A percentile compares a stretch with the other conserved stretches of the same genome.
phyloP scores from a whole-genome alignment of 1,140 invertebrate genomes.

The Drosophila kanapiae region DNA sequence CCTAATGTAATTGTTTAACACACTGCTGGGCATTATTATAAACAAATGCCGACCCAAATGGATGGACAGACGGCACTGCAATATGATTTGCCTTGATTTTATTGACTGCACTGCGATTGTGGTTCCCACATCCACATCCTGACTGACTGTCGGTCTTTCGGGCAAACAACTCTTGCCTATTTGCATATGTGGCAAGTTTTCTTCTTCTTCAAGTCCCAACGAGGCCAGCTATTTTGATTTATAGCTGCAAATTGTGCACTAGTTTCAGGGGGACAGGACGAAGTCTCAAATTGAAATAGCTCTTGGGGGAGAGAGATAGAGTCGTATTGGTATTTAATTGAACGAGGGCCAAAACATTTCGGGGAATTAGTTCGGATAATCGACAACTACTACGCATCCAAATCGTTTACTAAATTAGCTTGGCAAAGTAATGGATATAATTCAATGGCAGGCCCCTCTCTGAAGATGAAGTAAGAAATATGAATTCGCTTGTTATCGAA shows the following conservation, averaged over 20 bases:
- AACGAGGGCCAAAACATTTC: conserved; percentile 5
- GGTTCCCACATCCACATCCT: conserved; percentile 11
- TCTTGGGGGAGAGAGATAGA: conserved; percentile 19
- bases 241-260: conserved; percentile 36
- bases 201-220: conserved; percentile 8
- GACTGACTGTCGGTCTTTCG: not conserved
- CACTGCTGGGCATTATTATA: conserved; percentile 78
- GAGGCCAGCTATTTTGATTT: conserved; percentile 42
- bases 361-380: conserved; percentile 39
- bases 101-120: conserved; percentile 69
- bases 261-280: too few species aligned
- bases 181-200: conserved; percentile 30
- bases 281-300: conserved; percentile 15
- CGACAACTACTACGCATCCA: conserved; percentile 21
- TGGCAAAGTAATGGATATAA: not conserved
- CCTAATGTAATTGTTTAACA: conserved; percentile 81
- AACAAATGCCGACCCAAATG: conserved; percentile 58
- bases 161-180: conserved; percentile 14
- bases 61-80: conserved; percentile 16
- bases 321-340: conserved; percentile 38
- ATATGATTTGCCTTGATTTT: conserved; percentile 69
- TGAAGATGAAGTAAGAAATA: not conserved
- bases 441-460: not conserved
- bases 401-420: conserved; percentile 21
- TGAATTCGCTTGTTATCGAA: not conserved